Base-by-base conservation (phyloP, 2,888 invertebrate genomes). In the Agonopterix subpropinquella region DNA sequence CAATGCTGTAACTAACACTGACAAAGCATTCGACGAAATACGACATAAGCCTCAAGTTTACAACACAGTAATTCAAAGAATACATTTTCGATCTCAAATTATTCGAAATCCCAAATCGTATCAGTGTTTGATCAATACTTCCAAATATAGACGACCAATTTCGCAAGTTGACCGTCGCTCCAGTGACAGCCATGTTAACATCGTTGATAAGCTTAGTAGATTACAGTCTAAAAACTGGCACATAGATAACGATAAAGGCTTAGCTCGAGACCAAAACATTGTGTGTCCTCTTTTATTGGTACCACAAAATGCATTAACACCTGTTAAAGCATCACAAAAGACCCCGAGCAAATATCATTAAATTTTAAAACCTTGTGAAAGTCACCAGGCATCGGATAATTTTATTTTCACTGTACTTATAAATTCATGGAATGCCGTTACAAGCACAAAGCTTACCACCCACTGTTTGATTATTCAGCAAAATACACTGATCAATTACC, bases 401-500 rank as follows among this genome's bases (percentile, higher is more conserved):
- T 57, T 55, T 50, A 54, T 68, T 68, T 66, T 64, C 64, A 61
- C 62, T 48, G 52, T 59, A 13, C 13, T 13, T 13, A 64, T 56
- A 55, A 56, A 70, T 59, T 67, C 59, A 56, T 62, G 57, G 67
- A 71, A 74, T 76, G 66, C 65, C 60, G 64, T 62, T 65, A 59
- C 65, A 62, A 67, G 61, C 59, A 57, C 11, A 55, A 64, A 60
- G 60, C 61, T 63, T 69, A 67, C 80, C 82, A 80, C 82, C 80
- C 80, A 79, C 78, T 48, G 75, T 47, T 67, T 61, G 64, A 70
- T 77, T 71, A 71, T 69, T 68, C 65, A 63, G 62, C 67, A 64
- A 58, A 47, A 67, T 69, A 70, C 70, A 67, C 64, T 76, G 76
- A 80, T 75, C 77, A 73, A 80, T 77, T 78, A 77, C 70, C 65